Base-by-base conservation (phyloP, 2,888 invertebrate genomes). In the Gryllus longicercus region DNA sequence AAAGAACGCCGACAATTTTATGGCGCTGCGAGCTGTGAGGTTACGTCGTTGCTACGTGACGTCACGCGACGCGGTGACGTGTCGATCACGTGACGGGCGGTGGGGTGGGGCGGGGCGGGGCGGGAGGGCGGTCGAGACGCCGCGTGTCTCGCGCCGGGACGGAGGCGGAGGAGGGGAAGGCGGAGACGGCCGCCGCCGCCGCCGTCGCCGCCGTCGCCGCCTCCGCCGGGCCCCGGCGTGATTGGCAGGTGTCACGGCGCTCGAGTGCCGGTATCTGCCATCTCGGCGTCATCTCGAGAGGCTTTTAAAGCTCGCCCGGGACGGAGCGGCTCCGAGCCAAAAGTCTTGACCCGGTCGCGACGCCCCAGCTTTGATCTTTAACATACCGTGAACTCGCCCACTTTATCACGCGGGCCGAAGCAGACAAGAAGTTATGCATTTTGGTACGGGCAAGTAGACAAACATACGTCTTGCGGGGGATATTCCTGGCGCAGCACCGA, bases 11-110 rank as follows among this genome's bases (percentile, higher is more conserved):
- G 50, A 18, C 78, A 50, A 74, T 79, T 82, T 82, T 81, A 82
- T 79, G 82, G 79, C 82, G 79, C 51, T 74, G 50, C 63, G 81
- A 81, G 81, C 82, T 78, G 81, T 82, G 79, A 82, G 81, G 82
- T 81, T 77, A 74, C 79, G 77, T 77, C 50, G 77, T 75, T 80
- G 21, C 80, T 77, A 77, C 50, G 76, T 80, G 80, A 80, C 82
- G 80, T 82, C 79, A 81, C 63, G 49, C 79, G 63, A 38, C 18
- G 25, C 80, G 74, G 81, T 78, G 79, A 81, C 78, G 79, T 78
- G 76, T 74, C 74, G 51, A 21, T 75, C 80, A 80, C 78, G 80
- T 78, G 76, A 75, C 76, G 78, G 75, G 25, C 21, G 49, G 76
- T 2, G 63, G 25, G 49, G 76, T 2, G 63, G n/a, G 76, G 75